These are phyloP conservation scores for Drosophila setosimentum DNA, from an alignment of 2,888 invertebrate genomes.

Conservation along the genomic window DNA sequence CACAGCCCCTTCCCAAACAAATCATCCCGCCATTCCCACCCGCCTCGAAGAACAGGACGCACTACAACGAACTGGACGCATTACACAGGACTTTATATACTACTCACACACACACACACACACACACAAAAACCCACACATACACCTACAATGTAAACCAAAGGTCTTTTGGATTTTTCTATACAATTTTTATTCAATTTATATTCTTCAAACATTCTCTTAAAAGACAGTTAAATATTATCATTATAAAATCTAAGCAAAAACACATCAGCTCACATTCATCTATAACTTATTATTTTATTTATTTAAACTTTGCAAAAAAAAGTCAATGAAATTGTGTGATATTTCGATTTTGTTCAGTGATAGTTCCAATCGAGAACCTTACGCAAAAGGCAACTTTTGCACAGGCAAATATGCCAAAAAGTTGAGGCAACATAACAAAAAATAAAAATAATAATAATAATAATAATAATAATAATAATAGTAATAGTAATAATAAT, in stretches of 20 bases:
- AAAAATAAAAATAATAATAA: neutral
- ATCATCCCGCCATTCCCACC: conserved; percentile 51
- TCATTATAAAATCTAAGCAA: neutral
- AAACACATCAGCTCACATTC: conserved; percentile 23
- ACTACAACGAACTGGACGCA: conserved; percentile 53
- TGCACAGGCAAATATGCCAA: conserved; percentile 48
- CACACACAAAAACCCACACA: conserved; percentile 29
- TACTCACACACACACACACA: conserved; percentile 35
- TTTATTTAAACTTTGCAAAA: conserved; percentile 30
- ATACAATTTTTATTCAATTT: conserved; percentile 62
- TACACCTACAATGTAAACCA: conserved; percentile 73
- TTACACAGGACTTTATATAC: conserved; percentile 35
- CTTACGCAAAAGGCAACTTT: conserved; percentile 37
- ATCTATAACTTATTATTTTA: conserved; percentile 48
- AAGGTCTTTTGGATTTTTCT: conserved; percentile 47
- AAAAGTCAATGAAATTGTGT: conserved; percentile 56
- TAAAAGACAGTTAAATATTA: conserved; percentile 9
- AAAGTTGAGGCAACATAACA: conserved; percentile 29
- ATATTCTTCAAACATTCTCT: conserved; percentile 50
- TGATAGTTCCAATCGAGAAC: conserved; percentile 58
- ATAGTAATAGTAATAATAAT: neutral
- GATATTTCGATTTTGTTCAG: conserved; percentile 55
- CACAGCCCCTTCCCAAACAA: conserved; percentile 47
- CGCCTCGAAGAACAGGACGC: conserved; percentile 54
- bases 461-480: neutral